phyloP scores from a whole-genome alignment of 2,888 invertebrate species.

The Lysandra bellargus region DNA sequence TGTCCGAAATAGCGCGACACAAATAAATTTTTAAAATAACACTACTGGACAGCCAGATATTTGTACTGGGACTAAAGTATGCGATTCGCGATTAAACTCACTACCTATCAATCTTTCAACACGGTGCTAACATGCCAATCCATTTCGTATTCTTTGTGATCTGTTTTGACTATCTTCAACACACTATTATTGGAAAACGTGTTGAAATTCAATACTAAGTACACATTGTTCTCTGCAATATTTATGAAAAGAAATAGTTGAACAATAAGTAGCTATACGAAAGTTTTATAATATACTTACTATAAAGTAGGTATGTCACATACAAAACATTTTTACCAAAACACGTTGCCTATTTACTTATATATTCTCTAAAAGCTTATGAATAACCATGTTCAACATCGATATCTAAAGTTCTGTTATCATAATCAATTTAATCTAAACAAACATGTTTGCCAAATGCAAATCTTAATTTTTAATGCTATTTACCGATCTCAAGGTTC shows the following conservation, averaged over 20 bases:
- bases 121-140: constrained; percentile 37
- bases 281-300: no score
- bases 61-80: constrained; percentile 49
- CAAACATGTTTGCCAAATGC: constrained; percentile 26
- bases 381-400: constrained; percentile 17
- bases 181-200: constrained; percentile 10
- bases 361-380: not conserved
- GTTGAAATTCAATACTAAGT: constrained; percentile 6
- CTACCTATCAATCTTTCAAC: constrained; percentile 40
- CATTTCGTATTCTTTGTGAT: constrained; percentile 12
- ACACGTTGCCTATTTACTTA: not conserved
- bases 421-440: constrained; percentile 22
- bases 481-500: constrained; percentile 34
- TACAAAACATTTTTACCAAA: not conserved
- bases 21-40: constrained; percentile 80
- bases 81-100: constrained; percentile 46
- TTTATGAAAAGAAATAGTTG: no score
- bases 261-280: no score
- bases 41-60: constrained; percentile 74
- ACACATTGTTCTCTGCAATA: not conserved
- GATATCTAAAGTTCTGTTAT: not conserved
- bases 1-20: constrained; percentile 78
- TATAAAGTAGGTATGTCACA: no score
- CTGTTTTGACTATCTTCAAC: constrained; percentile 25
- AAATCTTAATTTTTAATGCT: constrained; percentile 31